Evolutionary conservation across 2,888 invertebrate genomes (phyloP).

Genomic region (Drepana falcataria): DNA sequence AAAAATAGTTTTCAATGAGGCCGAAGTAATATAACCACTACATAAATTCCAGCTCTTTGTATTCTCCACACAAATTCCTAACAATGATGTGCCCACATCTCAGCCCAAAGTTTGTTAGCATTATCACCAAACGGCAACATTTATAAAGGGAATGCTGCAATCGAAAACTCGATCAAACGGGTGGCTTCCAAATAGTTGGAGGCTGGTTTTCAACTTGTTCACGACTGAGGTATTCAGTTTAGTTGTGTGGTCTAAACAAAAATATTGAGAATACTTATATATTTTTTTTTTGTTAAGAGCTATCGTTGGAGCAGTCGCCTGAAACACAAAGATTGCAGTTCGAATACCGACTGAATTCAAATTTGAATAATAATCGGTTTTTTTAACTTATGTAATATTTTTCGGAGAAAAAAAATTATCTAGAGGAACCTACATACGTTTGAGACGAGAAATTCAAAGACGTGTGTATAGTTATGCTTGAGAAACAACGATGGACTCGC

Average conservation of each 20-base stretch:
- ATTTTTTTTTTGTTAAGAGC: too few relatives aligned
- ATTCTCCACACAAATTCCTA: background rate
- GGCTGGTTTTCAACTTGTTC: conserved; percentile 38
- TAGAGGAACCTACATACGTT: too few relatives aligned
- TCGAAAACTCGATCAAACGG: conserved; percentile 57
- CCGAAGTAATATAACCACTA: conserved; percentile 4
- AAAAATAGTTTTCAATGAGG: background rate
- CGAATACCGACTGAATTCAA: too few relatives aligned
- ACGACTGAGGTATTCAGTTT: conserved; percentile 31
- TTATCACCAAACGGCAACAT: conserved; percentile 23
- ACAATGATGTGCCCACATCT: conserved; percentile 2
- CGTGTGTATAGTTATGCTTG: too few relatives aligned
- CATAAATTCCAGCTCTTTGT: background rate
- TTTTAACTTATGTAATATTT: too few relatives aligned
- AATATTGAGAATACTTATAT: conserved; percentile 4
- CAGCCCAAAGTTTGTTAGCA: conserved; percentile 17
- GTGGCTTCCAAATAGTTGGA: conserved; percentile 55
- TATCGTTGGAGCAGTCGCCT: too few relatives aligned
- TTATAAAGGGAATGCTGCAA: conserved; percentile 52
- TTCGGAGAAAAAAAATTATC: too few relatives aligned
- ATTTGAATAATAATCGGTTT: too few relatives aligned
- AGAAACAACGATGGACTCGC: too few relatives aligned
- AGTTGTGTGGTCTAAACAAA: conserved; percentile 27
- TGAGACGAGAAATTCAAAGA: too few relatives aligned
- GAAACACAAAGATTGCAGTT: too few relatives aligned